Base-by-base conservation (phyloP, 2,113 vertebrate genomes). In the Indicator indicator region DNA sequence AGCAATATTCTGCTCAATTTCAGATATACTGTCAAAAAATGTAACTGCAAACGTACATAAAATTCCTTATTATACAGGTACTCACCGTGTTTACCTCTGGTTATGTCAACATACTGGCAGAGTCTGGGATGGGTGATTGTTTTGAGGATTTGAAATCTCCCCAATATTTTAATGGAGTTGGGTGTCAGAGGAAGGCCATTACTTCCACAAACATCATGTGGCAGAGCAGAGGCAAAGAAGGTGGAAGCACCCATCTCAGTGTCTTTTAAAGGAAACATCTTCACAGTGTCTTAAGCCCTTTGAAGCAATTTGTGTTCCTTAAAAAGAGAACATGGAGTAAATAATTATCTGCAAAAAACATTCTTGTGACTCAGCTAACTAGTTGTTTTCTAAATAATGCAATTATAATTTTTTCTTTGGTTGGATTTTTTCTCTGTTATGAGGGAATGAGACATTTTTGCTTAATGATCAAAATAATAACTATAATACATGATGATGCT, bases 161-260 rank as follows among this genome's bases (percentile, higher is more conserved):
- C 99, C 83, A 99, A 97, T 94, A 99, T 99, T 98, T 99, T 99
- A 94, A 99, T 99, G 94, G 99, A 99, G 97, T 99, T 99, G 63
- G 99, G 99, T 50, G 99, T 99, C 55, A 99, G 98, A 76, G 99
- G 99, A 68, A 99, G 99, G 4, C 99, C 99, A 12, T 99, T 99
- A 97, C 99, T 99, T 77, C 99, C 99, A 93, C 99, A 99, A 74
- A 99, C 99, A 94, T 99, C 99, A 86, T 99, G 99, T 9, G 99
- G 99, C 33, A 99, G 98, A 87, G 99, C 98, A 2, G 99, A 99
- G 28, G 99, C 99, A 74, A 99, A 99, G 94, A 99, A 99, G 28
- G 99, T 99, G 96, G 98, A 99, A 16, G 99, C 99, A 27, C 99
- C 99, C 91, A 99, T 97, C 95, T 99, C 98, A 2, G 98, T 98